These are phyloP conservation scores for Escarpia spicata DNA, from an alignment of 2,888 invertebrate genomes.

Conservation along the genomic window DNA sequence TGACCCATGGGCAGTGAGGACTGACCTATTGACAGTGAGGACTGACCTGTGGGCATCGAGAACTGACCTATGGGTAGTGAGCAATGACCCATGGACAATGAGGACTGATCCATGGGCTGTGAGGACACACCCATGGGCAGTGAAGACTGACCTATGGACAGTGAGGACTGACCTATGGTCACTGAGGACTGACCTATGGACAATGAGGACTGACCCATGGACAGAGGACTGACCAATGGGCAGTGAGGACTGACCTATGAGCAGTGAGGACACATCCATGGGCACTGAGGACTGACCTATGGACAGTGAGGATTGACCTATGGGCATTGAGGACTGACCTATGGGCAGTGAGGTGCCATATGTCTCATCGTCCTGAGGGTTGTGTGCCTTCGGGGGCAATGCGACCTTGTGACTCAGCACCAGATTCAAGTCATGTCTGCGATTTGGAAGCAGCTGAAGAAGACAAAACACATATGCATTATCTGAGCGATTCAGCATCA, in stretches of 20 bases:
- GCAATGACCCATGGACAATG: neutral
- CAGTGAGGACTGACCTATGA: no score
- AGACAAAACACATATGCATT: neutral
- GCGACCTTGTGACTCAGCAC: constrained; percentile 6
- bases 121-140: neutral
- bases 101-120: neutral
- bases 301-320: neutral
- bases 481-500: neutral
- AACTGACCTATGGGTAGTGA: neutral
- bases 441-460: neutral
- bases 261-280: neutral
- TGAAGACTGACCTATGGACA: no score
- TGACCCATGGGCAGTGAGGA: neutral
- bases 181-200: neutral
- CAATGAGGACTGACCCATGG: no score
- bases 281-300: neutral
- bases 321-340: neutral
- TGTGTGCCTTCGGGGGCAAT: neutral
- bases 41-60: neutral
- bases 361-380: neutral
- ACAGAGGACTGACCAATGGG: no score
- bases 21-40: no score
- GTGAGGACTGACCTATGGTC: neutral
- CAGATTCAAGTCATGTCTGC: constrained; percentile 16
- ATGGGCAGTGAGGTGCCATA: neutral